These are phyloP conservation scores for Zaprionus tsacasi DNA, from an alignment of 1,140 invertebrate genomes.

Conservation along the genomic window DNA sequence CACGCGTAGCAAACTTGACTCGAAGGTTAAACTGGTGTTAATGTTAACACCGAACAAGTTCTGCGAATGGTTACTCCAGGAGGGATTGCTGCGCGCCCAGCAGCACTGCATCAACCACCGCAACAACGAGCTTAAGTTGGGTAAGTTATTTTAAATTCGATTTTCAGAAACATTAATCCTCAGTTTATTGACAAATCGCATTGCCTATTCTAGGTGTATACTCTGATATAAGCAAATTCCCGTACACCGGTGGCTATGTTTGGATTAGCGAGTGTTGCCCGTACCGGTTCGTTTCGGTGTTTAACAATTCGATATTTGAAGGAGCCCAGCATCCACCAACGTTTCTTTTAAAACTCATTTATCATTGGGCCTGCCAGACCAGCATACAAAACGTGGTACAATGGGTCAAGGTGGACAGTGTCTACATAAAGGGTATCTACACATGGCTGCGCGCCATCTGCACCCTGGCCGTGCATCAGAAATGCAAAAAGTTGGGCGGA, in stretches of 20 bases:
- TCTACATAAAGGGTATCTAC: conserved; percentile 91
- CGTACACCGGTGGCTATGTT: conserved; percentile 94
- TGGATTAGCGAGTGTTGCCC: conserved; percentile 95
- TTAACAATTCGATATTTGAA: conserved; percentile 94
- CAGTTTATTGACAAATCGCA: background rate
- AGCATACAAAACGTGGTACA: conserved; percentile 93
- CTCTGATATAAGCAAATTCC: conserved; percentile 92
- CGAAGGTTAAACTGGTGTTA: conserved; percentile 91
- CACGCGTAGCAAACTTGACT: conserved; percentile 87
- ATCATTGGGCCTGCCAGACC: conserved; percentile 96
- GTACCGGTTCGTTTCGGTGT: conserved; percentile 92
- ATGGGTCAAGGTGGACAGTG: conserved; percentile 93
- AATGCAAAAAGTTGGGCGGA: conserved; percentile 89
- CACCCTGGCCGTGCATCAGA: conserved; percentile 91
- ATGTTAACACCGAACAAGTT: conserved; percentile 92
- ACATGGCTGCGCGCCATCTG: conserved; percentile 91
- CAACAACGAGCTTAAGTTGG: conserved; percentile 89
- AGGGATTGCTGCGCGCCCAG: conserved; percentile 91
- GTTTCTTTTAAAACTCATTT: conserved; percentile 92
- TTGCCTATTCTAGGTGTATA: conserved; percentile 88
- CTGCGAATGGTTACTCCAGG: conserved; percentile 94
- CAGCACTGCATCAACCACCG: conserved; percentile 89
- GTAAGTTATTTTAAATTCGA: conserved; percentile 70
- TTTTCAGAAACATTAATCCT: background rate
- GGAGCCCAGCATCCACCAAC: conserved; percentile 92